phyloP scores from a whole-genome alignment of 2,113 vertebrate species.

The Lycaon pictus region DNA sequence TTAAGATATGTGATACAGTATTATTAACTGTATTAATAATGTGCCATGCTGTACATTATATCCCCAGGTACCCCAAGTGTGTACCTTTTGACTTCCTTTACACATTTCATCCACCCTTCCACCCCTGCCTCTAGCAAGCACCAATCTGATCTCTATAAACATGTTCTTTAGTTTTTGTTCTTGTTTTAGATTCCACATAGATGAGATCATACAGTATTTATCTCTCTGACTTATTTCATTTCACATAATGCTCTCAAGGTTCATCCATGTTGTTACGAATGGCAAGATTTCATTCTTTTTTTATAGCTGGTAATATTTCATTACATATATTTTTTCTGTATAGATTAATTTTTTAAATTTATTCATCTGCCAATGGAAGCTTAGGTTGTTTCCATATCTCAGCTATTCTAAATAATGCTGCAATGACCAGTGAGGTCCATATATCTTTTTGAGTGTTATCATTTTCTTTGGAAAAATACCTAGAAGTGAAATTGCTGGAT shows the following conservation, averaged over 20 bases:
- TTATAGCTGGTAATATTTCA: neutral
- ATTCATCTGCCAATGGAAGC: neutral
- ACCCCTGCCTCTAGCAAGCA: neutral
- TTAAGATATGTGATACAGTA: neutral
- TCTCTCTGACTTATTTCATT: neutral
- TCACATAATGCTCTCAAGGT: neutral
- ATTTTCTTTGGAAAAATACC: neutral
- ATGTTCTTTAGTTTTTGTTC: neutral
- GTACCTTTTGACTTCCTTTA: neutral
- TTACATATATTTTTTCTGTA: neutral
- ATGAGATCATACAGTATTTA: neutral
- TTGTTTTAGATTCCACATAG: neutral
- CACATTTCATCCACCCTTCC: neutral
- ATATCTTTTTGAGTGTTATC: neutral
- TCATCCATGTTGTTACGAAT: neutral
- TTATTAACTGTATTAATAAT: neutral
- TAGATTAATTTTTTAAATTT: neutral
- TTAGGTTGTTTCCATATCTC: neutral
- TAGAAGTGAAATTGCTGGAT: neutral
- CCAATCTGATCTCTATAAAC: neutral
- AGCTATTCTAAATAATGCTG: neutral
- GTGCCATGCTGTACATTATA: neutral
- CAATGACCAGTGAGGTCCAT: neutral
- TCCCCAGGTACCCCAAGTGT: neutral
- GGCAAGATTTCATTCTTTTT: neutral